phyloP scores from a whole-genome alignment of 2,797 vertebrate species.

The Halcyon badia region DNA sequence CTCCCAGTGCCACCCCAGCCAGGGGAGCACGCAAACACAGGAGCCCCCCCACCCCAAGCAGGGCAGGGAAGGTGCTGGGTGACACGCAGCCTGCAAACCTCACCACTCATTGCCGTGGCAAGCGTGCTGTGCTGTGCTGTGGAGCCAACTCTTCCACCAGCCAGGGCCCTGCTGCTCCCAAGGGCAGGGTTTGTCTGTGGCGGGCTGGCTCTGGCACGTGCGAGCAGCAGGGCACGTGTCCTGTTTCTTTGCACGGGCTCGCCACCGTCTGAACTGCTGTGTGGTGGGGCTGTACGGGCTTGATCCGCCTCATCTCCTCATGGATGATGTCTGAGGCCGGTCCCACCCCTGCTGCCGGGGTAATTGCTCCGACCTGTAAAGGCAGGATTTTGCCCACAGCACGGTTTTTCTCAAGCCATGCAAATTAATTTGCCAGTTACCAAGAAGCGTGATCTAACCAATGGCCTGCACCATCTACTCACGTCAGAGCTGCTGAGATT shows the following conservation, averaged over 20 bases:
- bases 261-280: not conserved
- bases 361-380: slow-evolving; percentile 13
- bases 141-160: accelerated
- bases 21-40: accelerated
- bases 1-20: not conserved
- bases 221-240: not conserved
- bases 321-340: not conserved
- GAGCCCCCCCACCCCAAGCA: not conserved
- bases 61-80: not conserved
- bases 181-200: not conserved
- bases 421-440: slow-evolving; percentile 29
- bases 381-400: slow-evolving; percentile 35
- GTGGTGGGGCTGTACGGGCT: not conserved
- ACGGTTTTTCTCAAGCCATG: not conserved
- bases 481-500: not conserved
- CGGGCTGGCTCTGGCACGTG: not conserved
- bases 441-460: not conserved
- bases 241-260: not conserved
- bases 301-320: accelerated
- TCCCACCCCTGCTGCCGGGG: not conserved
- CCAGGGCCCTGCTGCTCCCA: accelerated
- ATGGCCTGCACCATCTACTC: not conserved
- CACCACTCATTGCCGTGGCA: accelerated
- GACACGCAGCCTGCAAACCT: not conserved
- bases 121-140: not conserved